phyloP scores from a whole-genome alignment of 2,797 vertebrate genomes.

The Scomberomorus guttatus region DNA sequence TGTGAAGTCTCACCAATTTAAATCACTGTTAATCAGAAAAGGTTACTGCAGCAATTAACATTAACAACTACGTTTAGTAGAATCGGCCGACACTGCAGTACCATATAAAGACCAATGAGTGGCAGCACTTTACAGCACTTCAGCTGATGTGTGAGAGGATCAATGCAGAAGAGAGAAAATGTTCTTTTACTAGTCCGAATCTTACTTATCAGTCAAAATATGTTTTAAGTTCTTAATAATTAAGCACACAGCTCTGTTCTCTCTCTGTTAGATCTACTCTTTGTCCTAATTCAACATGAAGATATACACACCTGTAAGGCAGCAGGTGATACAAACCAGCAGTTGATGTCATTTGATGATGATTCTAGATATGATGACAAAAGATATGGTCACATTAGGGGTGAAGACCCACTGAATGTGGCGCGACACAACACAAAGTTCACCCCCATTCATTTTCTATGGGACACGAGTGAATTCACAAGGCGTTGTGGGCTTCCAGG shows the following conservation, averaged over 20 bases:
- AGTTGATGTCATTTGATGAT: neutral
- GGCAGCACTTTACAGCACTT: slow-evolving; percentile 40
- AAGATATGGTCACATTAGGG: too few species aligned
- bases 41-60: slow-evolving; percentile 21
- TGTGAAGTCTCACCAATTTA: neutral
- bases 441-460: too few species aligned
- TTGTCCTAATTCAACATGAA: neutral
- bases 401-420: too few species aligned
- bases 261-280: neutral
- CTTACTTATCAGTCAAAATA: neutral
- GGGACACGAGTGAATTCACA: too few species aligned
- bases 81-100: slow-evolving; percentile 16
- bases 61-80: neutral
- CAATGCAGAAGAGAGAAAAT: neutral
- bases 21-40: neutral
- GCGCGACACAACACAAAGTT: too few species aligned
- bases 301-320: neutral
- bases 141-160: neutral
- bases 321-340: neutral
- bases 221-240: neutral
- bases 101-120: neutral
- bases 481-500: too few species aligned
- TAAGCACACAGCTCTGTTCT: neutral
- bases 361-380: too few species aligned
- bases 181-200: neutral